These are phyloP conservation scores for Holothuria leucospilota DNA, from an alignment of 53 echinoderm and acorn worm genomes.

Conservation along the genomic window DNA sequence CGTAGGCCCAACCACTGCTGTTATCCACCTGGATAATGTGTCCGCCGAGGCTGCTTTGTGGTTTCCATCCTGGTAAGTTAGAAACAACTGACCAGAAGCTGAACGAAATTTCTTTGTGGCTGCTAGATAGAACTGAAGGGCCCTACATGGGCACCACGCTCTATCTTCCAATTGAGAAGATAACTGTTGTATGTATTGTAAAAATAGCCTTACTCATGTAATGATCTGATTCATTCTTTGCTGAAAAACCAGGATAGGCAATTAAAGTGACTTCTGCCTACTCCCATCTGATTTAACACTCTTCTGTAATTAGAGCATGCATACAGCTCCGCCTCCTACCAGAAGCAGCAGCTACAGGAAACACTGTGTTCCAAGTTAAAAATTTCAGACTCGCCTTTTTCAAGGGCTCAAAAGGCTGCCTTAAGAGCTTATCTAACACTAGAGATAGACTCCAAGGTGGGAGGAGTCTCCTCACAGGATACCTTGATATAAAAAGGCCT, in stretches of 20 bases:
- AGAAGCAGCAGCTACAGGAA: not conserved
- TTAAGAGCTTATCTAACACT: too few relatives aligned
- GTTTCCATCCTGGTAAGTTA: conserved; percentile 1
- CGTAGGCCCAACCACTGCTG: not conserved
- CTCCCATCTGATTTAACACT: not conserved
- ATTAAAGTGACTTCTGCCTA: not conserved
- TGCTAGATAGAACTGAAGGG: conserved; percentile 11
- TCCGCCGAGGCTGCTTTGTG: not conserved
- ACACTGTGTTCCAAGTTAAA: conserved; percentile 3
- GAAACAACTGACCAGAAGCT: not conserved
- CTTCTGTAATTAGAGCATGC: not conserved
- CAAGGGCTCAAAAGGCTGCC: conserved; percentile 20
- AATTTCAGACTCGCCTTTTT: conserved; percentile 1
- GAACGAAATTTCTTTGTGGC: too few relatives aligned
- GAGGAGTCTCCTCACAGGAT: not conserved
- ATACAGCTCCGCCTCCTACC: conserved; percentile 5
- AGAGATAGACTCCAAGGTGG: too few relatives aligned
- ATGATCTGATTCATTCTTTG: not conserved
- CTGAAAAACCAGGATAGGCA: conserved; percentile 4
- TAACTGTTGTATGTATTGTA: not conserved
- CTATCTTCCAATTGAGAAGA: not conserved
- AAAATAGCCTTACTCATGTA: conserved; percentile 15
- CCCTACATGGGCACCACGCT: not conserved
- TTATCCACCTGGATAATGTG: conserved; percentile 20
- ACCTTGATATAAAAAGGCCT: not conserved